These are phyloP conservation scores for Muscidifurax raptorellus DNA, from an alignment of 1,140 invertebrate species.

Conservation along the genomic window DNA sequence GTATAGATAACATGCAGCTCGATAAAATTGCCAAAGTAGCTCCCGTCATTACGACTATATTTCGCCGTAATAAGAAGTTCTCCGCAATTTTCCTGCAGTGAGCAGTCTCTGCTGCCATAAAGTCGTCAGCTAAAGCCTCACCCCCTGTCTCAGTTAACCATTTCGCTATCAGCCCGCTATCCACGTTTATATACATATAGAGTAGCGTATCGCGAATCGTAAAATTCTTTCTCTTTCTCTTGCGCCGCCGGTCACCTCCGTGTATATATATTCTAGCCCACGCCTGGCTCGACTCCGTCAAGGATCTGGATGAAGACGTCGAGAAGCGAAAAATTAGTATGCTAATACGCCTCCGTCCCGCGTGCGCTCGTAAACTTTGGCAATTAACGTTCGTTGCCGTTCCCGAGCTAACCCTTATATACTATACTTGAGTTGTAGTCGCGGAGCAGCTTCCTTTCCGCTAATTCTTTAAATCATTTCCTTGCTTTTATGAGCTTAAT, in stretches of 20 bases:
- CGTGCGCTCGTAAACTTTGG: slow-evolving; percentile 66
- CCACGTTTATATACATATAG: neutral
- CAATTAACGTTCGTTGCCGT: slow-evolving; percentile 63
- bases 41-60: slow-evolving; percentile 43
- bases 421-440: neutral
- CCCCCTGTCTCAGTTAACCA: neutral
- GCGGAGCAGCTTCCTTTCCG: slow-evolving; percentile 36
- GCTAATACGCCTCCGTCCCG: slow-evolving; percentile 62
- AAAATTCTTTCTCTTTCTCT: slow-evolving; percentile 23
- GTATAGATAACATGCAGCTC: no score
- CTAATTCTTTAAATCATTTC: slow-evolving; percentile 25
- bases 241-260: neutral
- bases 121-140: slow-evolving; percentile 24
- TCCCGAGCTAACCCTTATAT: slow-evolving; percentile 19
- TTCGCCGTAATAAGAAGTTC: slow-evolving; percentile 47
- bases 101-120: slow-evolving; percentile 27
- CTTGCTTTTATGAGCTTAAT: slow-evolving; percentile 41
- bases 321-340: slow-evolving; percentile 68
- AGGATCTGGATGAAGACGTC: slow-evolving; percentile 17
- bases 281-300: slow-evolving; percentile 50
- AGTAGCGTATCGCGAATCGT: slow-evolving; percentile 31
- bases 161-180: neutral
- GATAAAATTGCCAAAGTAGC: neutral
- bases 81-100: slow-evolving; percentile 8
- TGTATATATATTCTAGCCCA: neutral